These are phyloP conservation scores for Troides helena DNA, from an alignment of 2,888 invertebrate genomes.

Conservation along the genomic window DNA sequence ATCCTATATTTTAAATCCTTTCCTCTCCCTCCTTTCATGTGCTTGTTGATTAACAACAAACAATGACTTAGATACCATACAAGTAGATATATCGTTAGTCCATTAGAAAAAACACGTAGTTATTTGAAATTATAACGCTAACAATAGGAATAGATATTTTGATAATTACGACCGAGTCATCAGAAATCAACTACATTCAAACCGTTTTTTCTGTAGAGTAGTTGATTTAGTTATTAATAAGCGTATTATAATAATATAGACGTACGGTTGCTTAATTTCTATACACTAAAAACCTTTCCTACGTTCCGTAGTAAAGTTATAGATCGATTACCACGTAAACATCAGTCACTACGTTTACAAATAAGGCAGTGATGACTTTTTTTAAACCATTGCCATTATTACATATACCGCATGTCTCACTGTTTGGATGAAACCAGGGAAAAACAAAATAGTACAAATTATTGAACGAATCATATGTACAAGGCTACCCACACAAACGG, in stretches of 20 bases:
- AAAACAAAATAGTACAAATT: background rate
- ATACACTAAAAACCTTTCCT: background rate
- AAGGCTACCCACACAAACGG: background rate
- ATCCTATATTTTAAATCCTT: background rate
- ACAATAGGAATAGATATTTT: background rate
- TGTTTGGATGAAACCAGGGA: background rate
- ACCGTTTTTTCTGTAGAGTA: background rate
- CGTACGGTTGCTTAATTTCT: background rate
- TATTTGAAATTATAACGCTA: background rate
- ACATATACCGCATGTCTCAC: constrained; percentile 7
- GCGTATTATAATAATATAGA: background rate
- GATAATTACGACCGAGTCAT: background rate
- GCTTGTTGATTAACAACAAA: background rate
- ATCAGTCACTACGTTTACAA: background rate
- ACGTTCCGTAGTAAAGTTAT: background rate
- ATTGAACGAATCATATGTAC: background rate
- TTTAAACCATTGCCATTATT: constrained; percentile 5
- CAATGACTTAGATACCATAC: background rate
- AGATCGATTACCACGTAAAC: background rate
- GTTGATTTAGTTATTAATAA: background rate
- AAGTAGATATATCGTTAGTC: background rate
- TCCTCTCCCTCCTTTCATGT: background rate
- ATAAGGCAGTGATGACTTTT: background rate
- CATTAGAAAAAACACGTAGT: background rate
- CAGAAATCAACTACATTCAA: background rate